Evolutionary conservation across 2,113 vertebrate genomes (phyloP), one percentile per base, ranked within the genome.

Genomic region (Cygnus buccinator): DNA sequence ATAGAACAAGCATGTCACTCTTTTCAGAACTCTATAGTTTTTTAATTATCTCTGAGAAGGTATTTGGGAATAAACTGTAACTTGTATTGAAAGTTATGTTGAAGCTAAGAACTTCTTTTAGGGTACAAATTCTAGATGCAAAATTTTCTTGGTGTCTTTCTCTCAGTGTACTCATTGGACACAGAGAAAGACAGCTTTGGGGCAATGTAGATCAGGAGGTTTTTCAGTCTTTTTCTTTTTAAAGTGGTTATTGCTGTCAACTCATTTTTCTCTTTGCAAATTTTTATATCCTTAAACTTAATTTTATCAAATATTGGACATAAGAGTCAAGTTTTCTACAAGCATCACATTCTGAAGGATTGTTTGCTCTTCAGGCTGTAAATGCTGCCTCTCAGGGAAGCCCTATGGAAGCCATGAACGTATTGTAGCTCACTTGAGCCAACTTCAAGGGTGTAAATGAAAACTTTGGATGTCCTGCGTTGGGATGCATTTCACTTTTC

Each of bases 1-100:
- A 22, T 17, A 71, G 31, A 31, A 29, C 9, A 76, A 59, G 2
- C 0, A 0, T 55, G 2, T 74, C 31, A 33, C 23, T 87, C 5
- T 89, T 92, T 88, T 76, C 54, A 68, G 26, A 79, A 70, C 5
- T 75, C 33, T 11, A 3, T 43, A 55, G 43, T 43, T 43, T 43
- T 43, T 43, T 4, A 57, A 20, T 58, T 73, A 7, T 87, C 17
- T 62, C 22, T 77, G 33, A 67, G 19, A 79, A 80, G 13, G 8
- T 88, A 31, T n/a, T 63, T 84, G 33, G 13, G 5, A 46, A 43
- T 77, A 71, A 82, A 55, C 11, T 43, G 43, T 43, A 43, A 43
- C 43, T 43, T 46, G 3, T 6, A 0, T 54, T 81, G 25, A 22
- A 35, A 41, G 28, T 70, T 80, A 10, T 22, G 13, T 31, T 72